Evolutionary conservation across 2,113 vertebrate genomes (phyloP).

Genomic region (Cacatua alba): DNA sequence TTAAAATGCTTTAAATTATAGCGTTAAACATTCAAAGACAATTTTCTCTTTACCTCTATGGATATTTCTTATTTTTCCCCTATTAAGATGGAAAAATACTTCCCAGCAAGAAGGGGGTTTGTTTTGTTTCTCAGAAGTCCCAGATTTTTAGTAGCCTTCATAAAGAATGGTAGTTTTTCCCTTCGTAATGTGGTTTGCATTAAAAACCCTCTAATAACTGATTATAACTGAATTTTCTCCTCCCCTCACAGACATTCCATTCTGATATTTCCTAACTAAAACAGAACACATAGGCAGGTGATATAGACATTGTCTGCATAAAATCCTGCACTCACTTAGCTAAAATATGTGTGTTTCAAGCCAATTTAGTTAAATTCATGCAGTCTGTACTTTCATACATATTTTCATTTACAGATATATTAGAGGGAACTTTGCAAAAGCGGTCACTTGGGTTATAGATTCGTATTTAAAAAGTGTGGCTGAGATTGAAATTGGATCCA

Average conservation of each 20-base stretch:
- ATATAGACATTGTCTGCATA: slow-evolving; percentile 52
- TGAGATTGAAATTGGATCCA: slow-evolving; percentile 21
- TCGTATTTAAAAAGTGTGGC: slow-evolving; percentile 25
- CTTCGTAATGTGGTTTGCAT: slow-evolving; percentile 8
- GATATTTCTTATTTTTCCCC: not conserved
- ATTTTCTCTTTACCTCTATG: not conserved
- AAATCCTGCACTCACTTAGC: slow-evolving; percentile 32
- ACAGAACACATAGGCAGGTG: slow-evolving; percentile 49
- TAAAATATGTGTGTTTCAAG: slow-evolving; percentile 53
- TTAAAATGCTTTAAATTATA: not conserved
- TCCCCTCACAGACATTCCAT: slow-evolving; percentile 41
- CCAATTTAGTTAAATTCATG: slow-evolving; percentile 34
- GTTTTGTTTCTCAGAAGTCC: not conserved
- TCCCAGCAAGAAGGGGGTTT: not conserved
- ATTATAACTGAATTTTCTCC: slow-evolving; percentile 22
- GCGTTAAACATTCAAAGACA: not conserved
- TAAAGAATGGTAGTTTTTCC: not conserved
- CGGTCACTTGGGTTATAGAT: not conserved
- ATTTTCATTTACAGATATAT: slow-evolving; percentile 56
- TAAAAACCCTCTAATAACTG: slow-evolving; percentile 25
- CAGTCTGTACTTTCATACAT: slow-evolving; percentile 12
- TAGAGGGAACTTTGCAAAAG: not conserved
- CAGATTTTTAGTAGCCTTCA: not conserved
- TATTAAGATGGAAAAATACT: not conserved
- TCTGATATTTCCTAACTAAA: slow-evolving; percentile 48